A percentile compares a stretch with the other conserved stretches of the same genome.
Evolutionary conservation across 2,888 invertebrate species (phyloP).

Genomic region (Apamea sordens): DNA sequence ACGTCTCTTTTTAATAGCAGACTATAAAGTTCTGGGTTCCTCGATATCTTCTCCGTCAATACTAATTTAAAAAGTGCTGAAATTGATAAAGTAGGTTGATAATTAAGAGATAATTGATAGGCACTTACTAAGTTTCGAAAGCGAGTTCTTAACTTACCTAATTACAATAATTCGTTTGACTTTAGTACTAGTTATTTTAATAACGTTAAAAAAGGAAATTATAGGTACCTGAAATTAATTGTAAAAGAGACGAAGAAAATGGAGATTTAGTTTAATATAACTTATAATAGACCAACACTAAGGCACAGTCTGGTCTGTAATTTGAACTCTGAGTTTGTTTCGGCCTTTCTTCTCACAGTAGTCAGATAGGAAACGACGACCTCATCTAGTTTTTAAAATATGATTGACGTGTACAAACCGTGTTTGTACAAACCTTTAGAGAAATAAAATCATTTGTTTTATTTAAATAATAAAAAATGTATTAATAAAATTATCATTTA

Average conservation of each 20-base stretch:
- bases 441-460: too few relatives aligned
- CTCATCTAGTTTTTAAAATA: too few relatives aligned
- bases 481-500: too few relatives aligned
- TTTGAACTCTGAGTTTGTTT: too few relatives aligned
- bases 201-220: slow-evolving; percentile 9
- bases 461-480: too few relatives aligned
- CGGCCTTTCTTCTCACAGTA: too few relatives aligned
- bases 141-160: slow-evolving; percentile 17
- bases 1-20: not conserved
- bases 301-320: not conserved
- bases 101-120: slow-evolving; percentile 21
- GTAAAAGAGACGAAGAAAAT: not conserved
- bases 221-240: not conserved
- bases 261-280: not conserved
- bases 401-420: too few relatives aligned
- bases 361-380: too few relatives aligned
- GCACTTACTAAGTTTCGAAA: slow-evolving; percentile 11
- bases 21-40: not conserved
- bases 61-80: not conserved
- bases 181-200: not conserved
- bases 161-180: slow-evolving; percentile 17
- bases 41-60: not conserved
- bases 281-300: not conserved
- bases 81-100: slow-evolving; percentile 22
- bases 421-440: too few relatives aligned